Base-by-base conservation (phyloP, 2,797 vertebrate species). In the Hipposideros larvatus region DNA sequence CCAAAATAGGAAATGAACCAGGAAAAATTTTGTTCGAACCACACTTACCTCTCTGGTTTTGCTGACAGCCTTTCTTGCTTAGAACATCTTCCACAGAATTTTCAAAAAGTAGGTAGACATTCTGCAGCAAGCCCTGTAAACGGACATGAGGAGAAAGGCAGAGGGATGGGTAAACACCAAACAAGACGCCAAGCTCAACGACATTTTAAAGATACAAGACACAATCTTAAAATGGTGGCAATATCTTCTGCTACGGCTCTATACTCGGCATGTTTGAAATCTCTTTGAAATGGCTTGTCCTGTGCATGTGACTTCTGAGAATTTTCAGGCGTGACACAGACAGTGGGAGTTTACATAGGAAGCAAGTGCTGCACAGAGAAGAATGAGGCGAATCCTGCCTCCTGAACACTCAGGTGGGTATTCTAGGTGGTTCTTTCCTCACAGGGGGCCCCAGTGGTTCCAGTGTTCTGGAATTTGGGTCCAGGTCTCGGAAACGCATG, bases 91-190 rank as follows among this genome's bases (percentile, higher is more conserved):
- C 99, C 93, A 99, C 66, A 0, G 99, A 98, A 26, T 99, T 99
- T 87, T 99, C 99, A 97, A 99, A 99, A 96, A 99, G 98, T 94
- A 99, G 98, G 43, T 97, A 98, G 94, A 99, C 98, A 85, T 99
- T 99, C 98, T 99, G 99, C 95, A 99, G 99, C 94, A 99, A 98
- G 77, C 99, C 99, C 99, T 99, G 98, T 22, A 51, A 51, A 97
- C 95, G 51, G 37, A 71, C 48, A 51, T 14, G 48, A 63, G n/a
- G 18, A 15, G 5, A 86, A 16, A 22, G 37, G 1, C 0, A 19
- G 41, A 43, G 14, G n/a, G 0, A 2, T 3, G 68, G 31, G 0
- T 4, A 2, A 13, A 15, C 14, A 0, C 5, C 37, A 1, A 0
- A 11, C 0, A 0, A 2, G 14, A 1, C 0, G 19, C 16, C 24